These are phyloP conservation scores for Daubentonia madagascariensis DNA, from an alignment of 2,113 vertebrate genomes.

Conservation along the genomic window DNA sequence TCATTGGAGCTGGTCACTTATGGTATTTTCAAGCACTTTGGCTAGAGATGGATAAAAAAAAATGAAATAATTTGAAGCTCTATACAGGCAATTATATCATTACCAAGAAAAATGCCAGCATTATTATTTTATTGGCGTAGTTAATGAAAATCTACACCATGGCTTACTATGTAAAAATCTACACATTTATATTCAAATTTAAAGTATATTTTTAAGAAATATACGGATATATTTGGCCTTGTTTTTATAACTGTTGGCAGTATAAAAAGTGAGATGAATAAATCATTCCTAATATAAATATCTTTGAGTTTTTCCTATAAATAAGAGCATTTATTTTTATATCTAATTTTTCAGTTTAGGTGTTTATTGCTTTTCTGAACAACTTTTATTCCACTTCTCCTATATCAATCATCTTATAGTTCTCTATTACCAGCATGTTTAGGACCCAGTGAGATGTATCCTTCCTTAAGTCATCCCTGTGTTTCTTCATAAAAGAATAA, in stretches of 20 bases:
- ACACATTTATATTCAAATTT: neutral
- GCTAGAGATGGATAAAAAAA: neutral
- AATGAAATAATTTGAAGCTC: neutral
- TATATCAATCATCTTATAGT: neutral
- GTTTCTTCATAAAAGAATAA: neutral
- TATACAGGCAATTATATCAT: neutral
- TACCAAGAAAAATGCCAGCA: neutral
- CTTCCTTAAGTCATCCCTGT: neutral
- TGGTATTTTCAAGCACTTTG: neutral
- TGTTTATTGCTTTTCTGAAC: neutral
- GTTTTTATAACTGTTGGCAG: neutral
- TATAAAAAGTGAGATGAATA: neutral
- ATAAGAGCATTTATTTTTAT: neutral
- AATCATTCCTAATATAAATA: neutral
- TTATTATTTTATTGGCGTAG: neutral
- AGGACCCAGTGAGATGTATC: rapidly evolving
- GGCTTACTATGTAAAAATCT: neutral
- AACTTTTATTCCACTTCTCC: neutral
- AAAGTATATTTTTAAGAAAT: neutral
- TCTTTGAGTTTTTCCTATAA: neutral
- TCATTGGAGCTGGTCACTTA: neutral
- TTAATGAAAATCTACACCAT: neutral
- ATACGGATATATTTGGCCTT: neutral
- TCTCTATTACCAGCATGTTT: neutral
- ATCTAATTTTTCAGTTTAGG: neutral